Evolutionary conservation across 1,140 invertebrate genomes (phyloP), one percentile per base, ranked within the genome.

Genomic region (Pseudomyrmex dendroicus): DNA sequence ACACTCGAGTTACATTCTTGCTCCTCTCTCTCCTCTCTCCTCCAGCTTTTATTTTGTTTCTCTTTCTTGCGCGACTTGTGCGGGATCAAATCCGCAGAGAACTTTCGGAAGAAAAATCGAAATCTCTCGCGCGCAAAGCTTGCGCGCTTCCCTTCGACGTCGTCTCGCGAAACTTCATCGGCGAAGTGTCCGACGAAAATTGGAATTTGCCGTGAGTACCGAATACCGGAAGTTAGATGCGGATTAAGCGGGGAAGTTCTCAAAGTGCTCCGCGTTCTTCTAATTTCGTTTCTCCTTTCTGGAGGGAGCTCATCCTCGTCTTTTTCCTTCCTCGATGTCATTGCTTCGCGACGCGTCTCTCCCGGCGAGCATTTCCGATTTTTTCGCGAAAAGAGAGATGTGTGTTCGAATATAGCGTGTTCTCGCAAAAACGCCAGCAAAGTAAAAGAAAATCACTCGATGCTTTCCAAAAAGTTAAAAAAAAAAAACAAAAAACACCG

Each of bases 191-290:
- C 66, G 20, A 80, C 76, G 76, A 80, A 80, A 72, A 80, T 80
- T 80, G 76, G 76, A 80, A 80, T 80, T 80, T 72, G 66, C 67
- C 76, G 66, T 72, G 76, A 80, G 66, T 80, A 59, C 64, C 64
- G 63, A 78, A 78, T 78, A 78, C 76, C 76, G 76, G 76, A 80
- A 80, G 76, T 80, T 80, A 80, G 66, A 80, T 59, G 54, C 76
- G 76, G 76, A 80, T 72, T 80, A 80, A 80, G 76, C 46, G 44
- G 9, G 20, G 54, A 80, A 72, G 64, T 70, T 80, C 35, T 72
- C 66, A 80, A 80, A 72, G 54, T 72, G 25, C 73, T 77, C 62
- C 61, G 73, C 73, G 64, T 78, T 54, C 66, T 72, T 80, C 54
- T 80, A 80, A 80, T 80, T 80, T 80, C 66, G 76, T 72, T 80